Evolutionary conservation across 2,113 vertebrate genomes (phyloP).

Genomic region (Pandion haliaetus): DNA sequence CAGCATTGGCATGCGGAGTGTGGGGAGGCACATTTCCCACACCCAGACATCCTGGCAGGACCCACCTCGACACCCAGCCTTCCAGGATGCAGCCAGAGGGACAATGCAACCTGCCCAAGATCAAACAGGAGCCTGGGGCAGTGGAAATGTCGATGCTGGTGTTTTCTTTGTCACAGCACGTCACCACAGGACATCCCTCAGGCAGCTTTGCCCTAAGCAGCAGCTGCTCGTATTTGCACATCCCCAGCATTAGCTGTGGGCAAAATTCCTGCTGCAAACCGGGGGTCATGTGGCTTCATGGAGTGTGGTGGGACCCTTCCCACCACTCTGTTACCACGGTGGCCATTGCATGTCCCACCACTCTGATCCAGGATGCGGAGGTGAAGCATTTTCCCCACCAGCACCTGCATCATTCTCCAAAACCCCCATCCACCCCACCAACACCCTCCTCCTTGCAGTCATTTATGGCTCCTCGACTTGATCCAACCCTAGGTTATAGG

Average conservation of each 20-base stretch:
- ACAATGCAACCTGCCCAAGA: background rate
- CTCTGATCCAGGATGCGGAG: background rate
- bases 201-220: background rate
- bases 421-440: background rate
- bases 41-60: background rate
- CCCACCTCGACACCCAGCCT: background rate
- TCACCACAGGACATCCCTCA: background rate
- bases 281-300: rapidly evolving
- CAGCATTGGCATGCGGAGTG: rapidly evolving
- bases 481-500: too few relatives aligned
- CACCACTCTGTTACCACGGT: rapidly evolving
- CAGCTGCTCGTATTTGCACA: background rate
- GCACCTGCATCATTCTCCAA: background rate
- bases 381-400: rapidly evolving
- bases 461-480: rapidly evolving
- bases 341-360: rapidly evolving
- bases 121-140: background rate
- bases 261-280: background rate
- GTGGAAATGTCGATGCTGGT: background rate
- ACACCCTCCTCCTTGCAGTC: background rate
- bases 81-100: background rate
- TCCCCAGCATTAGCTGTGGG: background rate
- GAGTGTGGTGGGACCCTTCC: background rate
- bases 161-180: background rate
- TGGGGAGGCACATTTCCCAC: background rate